A percentile compares a stretch with the other conserved stretches of the same genome.
These are phyloP conservation scores for pig (Sus scrofa) DNA, from an alignment of 2,113 vertebrate genomes.

Conservation along the genomic window T2T-Sscrofa CM000823.6:45096001-45096500, in stretches of 20 bases:
- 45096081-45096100: slow-evolving; percentile 80
- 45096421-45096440: background rate
- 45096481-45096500: background rate
- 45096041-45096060: slow-evolving; percentile 58
- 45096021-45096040: slow-evolving; percentile 73
- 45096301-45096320: background rate
- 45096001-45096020: slow-evolving; percentile 83
- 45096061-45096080: slow-evolving; percentile 83
- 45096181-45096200: slow-evolving; percentile 73
- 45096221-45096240: slow-evolving; percentile 54
- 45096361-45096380: background rate
- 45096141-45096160: slow-evolving; percentile 81
- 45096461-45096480: background rate
- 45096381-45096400: background rate
- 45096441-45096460: background rate
- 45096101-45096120: slow-evolving; percentile 77
- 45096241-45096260: slow-evolving; percentile 41
- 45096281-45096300: background rate
- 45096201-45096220: slow-evolving; percentile 76
- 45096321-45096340: background rate
- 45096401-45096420: background rate
- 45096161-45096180: slow-evolving; percentile 82
- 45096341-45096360: background rate
- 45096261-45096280: slow-evolving; percentile 57
- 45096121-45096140: slow-evolving; percentile 63